Evolutionary conservation across 2,113 vertebrate genomes (phyloP), one percentile per base, ranked within the genome.

Genomic region (Daboia siamensis): DNA sequence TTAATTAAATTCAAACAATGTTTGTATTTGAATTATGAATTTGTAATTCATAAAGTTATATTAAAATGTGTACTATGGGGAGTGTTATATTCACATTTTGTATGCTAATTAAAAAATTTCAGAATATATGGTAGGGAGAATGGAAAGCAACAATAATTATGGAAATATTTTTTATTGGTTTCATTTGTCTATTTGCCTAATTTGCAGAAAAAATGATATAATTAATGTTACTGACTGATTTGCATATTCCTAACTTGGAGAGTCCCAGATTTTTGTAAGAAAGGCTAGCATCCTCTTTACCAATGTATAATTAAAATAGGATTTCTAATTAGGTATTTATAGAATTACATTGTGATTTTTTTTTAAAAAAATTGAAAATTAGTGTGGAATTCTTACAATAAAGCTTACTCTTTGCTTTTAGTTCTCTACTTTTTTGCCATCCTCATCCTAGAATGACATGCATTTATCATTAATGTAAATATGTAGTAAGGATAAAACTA

Each of bases 401-500:
- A 84, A 10, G 24, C 23, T 21, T 48, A 86, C 2, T 3, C 0
- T 55, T 0, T 55, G 87, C 23, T 23, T 80, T 89, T 4, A 7
- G 3, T 86, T 69, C 1, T 0, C 7, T 89, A 20, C 3, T 10
- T 64, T 24, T 6, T 54, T 7, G 10, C 23, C n/a, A 55, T 0
- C 52, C 8, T 48, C 8, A 54, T 20, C 24, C 48, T 11, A 80
- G 26, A 44, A 69, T 33, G 7, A 13, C 51, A 74, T 23, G 52
- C 87, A 87, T 24, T 44, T n/a, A 20, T 0, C 0, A 33, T 61
- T 86, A 33, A 44, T 95, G 90, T 54, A 61, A 0, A 33, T 51
- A 90, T 89, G 90, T 85, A 29, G 4, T 93, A 74, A 92, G 51
- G 44, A 51, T 59, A 92, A 80, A 89, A 92, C 57, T 57, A 90